Evolutionary conservation across 2,888 invertebrate species (phyloP).

Genomic region (Parnassius glacialis): DNA sequence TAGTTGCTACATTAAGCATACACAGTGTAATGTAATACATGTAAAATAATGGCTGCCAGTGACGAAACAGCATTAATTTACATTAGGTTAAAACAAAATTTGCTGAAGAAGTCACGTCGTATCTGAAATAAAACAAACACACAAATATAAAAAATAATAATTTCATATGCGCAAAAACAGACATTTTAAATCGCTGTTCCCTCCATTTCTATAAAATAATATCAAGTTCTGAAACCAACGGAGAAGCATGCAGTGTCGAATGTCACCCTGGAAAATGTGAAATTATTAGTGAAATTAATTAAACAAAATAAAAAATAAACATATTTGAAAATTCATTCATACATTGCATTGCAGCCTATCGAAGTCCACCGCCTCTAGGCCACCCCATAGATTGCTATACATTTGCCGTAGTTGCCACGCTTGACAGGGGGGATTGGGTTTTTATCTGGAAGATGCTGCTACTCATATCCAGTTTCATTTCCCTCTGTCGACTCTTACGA

Average conservation of each 20-base stretch:
- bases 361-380: no score
- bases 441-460: no score
- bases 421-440: no score
- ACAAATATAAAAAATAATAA: conserved; percentile 27
- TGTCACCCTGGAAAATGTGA: conserved; percentile 45
- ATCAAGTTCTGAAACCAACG: conserved; percentile 17
- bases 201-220: conserved; percentile 73
- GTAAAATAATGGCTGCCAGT: conserved; percentile 43
- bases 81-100: conserved; percentile 28
- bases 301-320: no score
- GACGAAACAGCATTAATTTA: conserved; percentile 39
- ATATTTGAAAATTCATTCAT: no score
- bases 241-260: conserved; percentile 42
- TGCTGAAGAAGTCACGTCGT: conserved; percentile 8
- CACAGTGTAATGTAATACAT: conserved; percentile 5
- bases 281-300: conserved; percentile 4
- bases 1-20: conserved; percentile 48
- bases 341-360: no score
- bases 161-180: conserved; percentile 46
- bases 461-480: no score
- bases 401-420: no score
- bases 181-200: conserved; percentile 61
- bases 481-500: no score
- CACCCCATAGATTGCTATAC: no score
- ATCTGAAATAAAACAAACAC: conserved; percentile 35